These are phyloP conservation scores for Pogona vitticeps DNA, from an alignment of 2,113 vertebrate species.

Conservation along the genomic window DNA sequence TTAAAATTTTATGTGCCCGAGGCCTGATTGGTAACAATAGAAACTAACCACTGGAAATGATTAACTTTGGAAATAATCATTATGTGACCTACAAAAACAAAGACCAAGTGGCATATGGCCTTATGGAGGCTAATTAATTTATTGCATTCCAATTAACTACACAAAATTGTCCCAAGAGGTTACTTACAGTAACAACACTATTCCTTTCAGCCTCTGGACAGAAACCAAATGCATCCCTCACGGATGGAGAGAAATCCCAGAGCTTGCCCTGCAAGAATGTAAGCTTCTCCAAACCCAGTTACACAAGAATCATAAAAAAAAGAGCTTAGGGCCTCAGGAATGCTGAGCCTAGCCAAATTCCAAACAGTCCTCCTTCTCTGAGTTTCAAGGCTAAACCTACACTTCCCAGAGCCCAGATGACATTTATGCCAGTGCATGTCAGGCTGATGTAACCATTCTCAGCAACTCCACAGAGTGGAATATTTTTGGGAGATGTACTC, in stretches of 20 bases:
- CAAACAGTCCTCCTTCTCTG: conserved; percentile 56
- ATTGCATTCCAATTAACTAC: rapidly evolving
- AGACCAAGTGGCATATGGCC: background rate
- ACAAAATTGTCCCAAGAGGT: background rate
- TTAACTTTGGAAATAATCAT: background rate
- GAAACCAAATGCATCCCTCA: background rate
- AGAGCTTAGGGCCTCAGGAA: conserved; percentile 29
- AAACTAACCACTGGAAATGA: background rate
- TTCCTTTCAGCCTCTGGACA: background rate
- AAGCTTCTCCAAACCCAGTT: conserved; percentile 60
- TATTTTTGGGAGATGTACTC: background rate
- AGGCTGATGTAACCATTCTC: background rate
- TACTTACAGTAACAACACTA: background rate
- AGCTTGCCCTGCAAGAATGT: conserved; percentile 30
- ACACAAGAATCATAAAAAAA: conserved; percentile 27
- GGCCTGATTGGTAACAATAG: background rate
- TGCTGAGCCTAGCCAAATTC: conserved; percentile 4
- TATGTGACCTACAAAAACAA: background rate
- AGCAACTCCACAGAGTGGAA: background rate
- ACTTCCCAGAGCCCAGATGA: background rate
- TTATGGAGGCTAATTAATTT: background rate
- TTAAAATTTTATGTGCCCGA: background rate
- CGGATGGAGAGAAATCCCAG: background rate
- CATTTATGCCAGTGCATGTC: background rate
- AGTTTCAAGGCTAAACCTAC: background rate